Percentiles rank a stretch among this genome's conserved stretches.
phyloP scores from a whole-genome alignment of 2,888 invertebrate genomes.

The Diachrysia chrysitis region DNA sequence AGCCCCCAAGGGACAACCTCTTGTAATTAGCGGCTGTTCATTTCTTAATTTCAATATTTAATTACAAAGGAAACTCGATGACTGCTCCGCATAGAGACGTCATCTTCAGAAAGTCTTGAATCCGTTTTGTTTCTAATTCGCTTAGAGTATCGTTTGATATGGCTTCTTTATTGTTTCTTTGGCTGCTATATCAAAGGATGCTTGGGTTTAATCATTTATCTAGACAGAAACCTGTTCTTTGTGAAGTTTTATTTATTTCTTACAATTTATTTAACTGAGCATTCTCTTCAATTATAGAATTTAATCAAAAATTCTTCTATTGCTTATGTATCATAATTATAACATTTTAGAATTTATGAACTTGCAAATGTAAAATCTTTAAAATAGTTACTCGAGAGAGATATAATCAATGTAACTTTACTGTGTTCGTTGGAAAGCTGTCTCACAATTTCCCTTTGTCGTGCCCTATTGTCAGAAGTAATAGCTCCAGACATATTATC shows the following conservation, averaged over 20 bases:
- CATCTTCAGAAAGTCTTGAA: slow-evolving; percentile 86
- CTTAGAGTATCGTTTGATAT: slow-evolving; percentile 75
- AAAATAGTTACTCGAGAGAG: slow-evolving; percentile 45
- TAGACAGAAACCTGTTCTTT: slow-evolving; percentile 44
- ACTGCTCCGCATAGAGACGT: slow-evolving; percentile 86
- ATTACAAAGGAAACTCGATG: slow-evolving; percentile 90
- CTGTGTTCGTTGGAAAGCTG: slow-evolving; percentile 73
- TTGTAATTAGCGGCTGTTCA: slow-evolving; percentile 90
- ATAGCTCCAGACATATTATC: slow-evolving; percentile 81
- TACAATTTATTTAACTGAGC: slow-evolving; percentile 36
- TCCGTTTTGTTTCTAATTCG: slow-evolving; percentile 84
- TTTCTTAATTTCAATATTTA: slow-evolving; percentile 90
- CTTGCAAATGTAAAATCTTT: slow-evolving; percentile 6
- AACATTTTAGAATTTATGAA: not conserved
- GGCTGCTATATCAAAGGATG: slow-evolving; percentile 78
- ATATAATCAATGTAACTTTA: slow-evolving; percentile 78
- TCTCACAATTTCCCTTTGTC: slow-evolving; percentile 82
- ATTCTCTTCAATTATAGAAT: not conserved
- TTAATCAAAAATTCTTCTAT: slow-evolving; percentile 7
- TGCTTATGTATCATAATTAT: slow-evolving; percentile 2
- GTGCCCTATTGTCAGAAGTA: slow-evolving; percentile 79
- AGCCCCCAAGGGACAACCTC: slow-evolving; percentile 89
- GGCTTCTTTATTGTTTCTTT: slow-evolving; percentile 81
- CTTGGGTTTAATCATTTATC: slow-evolving; percentile 63
- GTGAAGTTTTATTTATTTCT: slow-evolving; percentile 47